Percentiles rank a stretch among this genome's conserved stretches.
Evolutionary conservation across 2,888 invertebrate species (phyloP).

Genomic region (Esperia sulphurella): DNA sequence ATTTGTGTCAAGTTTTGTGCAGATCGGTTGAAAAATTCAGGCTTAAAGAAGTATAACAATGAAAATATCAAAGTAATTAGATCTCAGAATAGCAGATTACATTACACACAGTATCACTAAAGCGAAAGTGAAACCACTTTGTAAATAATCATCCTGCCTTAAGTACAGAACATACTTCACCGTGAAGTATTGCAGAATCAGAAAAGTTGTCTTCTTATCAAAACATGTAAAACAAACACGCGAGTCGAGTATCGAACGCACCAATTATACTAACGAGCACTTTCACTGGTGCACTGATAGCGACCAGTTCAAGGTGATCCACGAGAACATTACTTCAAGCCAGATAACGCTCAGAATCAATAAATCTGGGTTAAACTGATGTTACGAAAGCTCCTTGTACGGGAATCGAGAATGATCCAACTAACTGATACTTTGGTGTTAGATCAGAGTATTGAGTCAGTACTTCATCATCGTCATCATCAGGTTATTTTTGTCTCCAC

Average conservation of each 20-base stretch:
- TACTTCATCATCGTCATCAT: no score
- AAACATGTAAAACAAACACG: constrained; percentile 55
- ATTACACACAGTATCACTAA: not conserved
- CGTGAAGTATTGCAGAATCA: constrained; percentile 45
- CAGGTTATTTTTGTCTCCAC: no score
- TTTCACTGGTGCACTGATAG: constrained; percentile 64
- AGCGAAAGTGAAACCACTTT: constrained; percentile 14
- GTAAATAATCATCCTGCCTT: constrained; percentile 1
- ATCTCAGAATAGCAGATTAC: no score
- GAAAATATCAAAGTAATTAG: no score
- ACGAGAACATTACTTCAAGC: constrained; percentile 42
- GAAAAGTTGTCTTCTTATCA: constrained; percentile 47
- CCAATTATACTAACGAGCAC: constrained; percentile 73
- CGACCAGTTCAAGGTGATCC: constrained; percentile 64
- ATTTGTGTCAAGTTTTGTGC: no score
- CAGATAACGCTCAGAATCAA: constrained; percentile 33
- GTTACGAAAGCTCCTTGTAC: not conserved
- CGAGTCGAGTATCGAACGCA: constrained; percentile 46
- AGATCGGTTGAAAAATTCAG: no score
- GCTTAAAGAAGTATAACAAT: no score
- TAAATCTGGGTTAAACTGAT: constrained; percentile 33
- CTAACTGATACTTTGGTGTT: not conserved
- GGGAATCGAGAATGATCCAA: no score
- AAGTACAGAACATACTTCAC: constrained; percentile 22
- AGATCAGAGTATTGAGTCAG: not conserved